Evolutionary conservation across 2,888 invertebrate species (phyloP).

Genomic region (Cryptocheilus praepositus): DNA sequence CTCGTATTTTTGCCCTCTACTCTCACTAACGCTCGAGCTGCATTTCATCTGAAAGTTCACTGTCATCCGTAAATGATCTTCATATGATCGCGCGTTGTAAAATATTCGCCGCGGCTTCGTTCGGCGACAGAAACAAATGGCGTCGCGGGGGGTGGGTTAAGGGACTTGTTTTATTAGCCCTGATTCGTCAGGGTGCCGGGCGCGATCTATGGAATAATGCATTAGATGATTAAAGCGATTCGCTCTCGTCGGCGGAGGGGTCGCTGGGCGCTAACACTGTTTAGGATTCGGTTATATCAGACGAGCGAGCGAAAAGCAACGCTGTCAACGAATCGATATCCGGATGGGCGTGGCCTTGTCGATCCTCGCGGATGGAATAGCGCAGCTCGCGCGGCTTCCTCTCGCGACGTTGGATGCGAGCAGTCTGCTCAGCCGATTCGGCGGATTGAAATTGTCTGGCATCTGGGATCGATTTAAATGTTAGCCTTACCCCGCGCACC

Average conservation of each 20-base stretch:
- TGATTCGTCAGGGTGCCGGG: no score
- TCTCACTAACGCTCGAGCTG: no score
- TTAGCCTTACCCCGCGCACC: constrained; percentile 11
- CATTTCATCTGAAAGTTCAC: no score
- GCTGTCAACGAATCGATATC: constrained; percentile 67
- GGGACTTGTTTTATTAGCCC: no score
- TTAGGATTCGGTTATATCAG: constrained; percentile 37
- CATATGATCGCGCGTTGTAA: no score
- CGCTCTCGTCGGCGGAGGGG: neutral
- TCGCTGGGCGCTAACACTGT: constrained; percentile 14
- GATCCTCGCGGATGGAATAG: constrained; percentile 61
- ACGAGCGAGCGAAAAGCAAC: constrained; percentile 54
- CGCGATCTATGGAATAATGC: no score
- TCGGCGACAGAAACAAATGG: no score
- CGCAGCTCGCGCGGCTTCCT: constrained; percentile 38
- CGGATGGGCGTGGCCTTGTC: constrained; percentile 63
- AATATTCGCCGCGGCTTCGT: no score
- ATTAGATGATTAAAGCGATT: no score
- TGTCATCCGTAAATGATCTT: no score
- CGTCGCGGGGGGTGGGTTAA: no score
- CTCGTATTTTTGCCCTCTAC: no score
- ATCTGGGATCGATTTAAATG: neutral
- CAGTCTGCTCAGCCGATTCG: constrained; percentile 29
- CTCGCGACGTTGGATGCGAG: constrained; percentile 18
- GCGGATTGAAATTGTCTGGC: constrained; percentile 6